Evolutionary conservation across 2,888 invertebrate genomes (phyloP).

Genomic region (Latrodectus hesperus): DNA sequence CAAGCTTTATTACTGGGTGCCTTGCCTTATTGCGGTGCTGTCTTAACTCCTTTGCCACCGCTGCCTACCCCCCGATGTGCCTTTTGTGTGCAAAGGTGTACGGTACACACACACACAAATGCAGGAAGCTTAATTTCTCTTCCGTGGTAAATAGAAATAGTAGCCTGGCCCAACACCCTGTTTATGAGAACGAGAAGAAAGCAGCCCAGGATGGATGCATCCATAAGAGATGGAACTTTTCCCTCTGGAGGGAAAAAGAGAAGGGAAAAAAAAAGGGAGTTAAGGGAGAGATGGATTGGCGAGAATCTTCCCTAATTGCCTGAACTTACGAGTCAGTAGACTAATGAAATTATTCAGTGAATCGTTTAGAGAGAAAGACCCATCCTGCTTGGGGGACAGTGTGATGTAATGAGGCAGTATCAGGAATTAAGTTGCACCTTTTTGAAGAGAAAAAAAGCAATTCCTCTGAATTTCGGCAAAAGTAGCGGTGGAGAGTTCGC

Average conservation of each 20-base stretch:
- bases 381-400: neutral
- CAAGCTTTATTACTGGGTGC: constrained; percentile 69
- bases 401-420: constrained; percentile 5
- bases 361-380: constrained; percentile 35
- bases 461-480: no score
- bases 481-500: no score
- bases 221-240: constrained; percentile 7
- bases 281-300: constrained; percentile 42
- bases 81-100: constrained; percentile 10
- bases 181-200: constrained; percentile 24
- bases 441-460: neutral
- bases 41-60: neutral
- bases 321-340: constrained; percentile 53
- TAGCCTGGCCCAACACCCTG: constrained; percentile 26
- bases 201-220: neutral
- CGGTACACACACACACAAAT: constrained; percentile 33
- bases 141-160: constrained; percentile 55
- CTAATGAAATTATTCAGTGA: constrained; percentile 61
- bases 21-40: constrained; percentile 51
- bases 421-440: neutral
- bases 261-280: constrained; percentile 3
- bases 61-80: neutral
- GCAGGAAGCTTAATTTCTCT: constrained; percentile 39
- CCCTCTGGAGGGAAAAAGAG: neutral
- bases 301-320: constrained; percentile 63